Evolutionary conservation across 2,113 vertebrate species (phyloP), one percentile per base, ranked within the genome.

Genomic region (Ammodytes dubius): DNA sequence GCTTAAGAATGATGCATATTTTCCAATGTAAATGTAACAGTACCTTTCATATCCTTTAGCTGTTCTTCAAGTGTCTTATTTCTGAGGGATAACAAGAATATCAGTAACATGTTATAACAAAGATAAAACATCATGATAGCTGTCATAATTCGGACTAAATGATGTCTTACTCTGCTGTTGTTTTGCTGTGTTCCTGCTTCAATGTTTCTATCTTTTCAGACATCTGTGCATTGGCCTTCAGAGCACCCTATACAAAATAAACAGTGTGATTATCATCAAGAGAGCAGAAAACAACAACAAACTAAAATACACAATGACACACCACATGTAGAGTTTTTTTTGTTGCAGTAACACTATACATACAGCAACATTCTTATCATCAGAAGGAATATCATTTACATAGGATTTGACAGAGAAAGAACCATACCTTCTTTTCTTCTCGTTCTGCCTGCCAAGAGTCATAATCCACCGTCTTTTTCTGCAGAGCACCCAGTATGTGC

Each of bases 11-110:
- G 4, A 40, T 69, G 19, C 0, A 8, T 40, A 12, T 42, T 1
- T n/a, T 54, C 6, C 37, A 45, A 60, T n/a, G 5, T 52, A 12
- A 5, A 50, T n/a, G 12, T 43, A 1, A 50, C 1, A 50, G 91
- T 95, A 99, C 98, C 97, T 96, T 97, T 95, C 42, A 96, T 88
- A 70, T 94, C 95, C 70, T 96, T 97, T 74, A 98, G 91, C 87
- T 96, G 95, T 15, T 92, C 91, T 93, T 97, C 95, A 57, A 98
- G 93, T 70, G 95, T 96, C 87, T 94, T 94, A 78, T 96, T 97
- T 88, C 98, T 99, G 60, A 87, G 37, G 10, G 79, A 70, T 40
- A 90, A 65, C 70, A 84, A 85, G 35, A 19, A 69, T 0, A 83
- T 1, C 1, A 54, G 46, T 78, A 83, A 74, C 3, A 64, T 49